These are phyloP conservation scores for Passer montanus DNA, from an alignment of 2,113 vertebrate genomes.

Conservation along the genomic window DNA sequence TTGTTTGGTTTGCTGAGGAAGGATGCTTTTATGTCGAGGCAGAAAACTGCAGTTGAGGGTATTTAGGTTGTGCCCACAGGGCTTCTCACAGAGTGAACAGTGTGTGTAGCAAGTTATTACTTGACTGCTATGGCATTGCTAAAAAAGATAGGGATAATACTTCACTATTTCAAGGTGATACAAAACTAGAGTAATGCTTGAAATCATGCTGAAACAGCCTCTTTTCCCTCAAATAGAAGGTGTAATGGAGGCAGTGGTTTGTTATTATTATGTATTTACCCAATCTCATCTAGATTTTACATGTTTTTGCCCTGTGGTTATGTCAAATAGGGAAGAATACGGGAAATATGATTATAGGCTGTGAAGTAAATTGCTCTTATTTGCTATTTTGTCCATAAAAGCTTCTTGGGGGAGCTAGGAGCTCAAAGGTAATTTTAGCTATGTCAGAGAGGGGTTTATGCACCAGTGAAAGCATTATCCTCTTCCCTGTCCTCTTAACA, in stretches of 20 bases:
- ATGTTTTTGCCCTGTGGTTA: neutral
- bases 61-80: conserved; percentile 27
- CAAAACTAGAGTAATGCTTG: neutral
- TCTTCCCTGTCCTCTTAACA: neutral
- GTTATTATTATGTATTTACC: neutral
- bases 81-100: neutral
- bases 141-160: neutral
- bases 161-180: neutral
- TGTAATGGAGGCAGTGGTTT: neutral
- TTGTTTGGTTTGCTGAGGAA: conserved; percentile 37
- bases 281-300: neutral
- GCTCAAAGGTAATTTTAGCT: neutral
- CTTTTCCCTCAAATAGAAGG: neutral
- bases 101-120: neutral
- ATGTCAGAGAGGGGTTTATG: neutral
- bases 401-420: neutral
- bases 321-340: neutral
- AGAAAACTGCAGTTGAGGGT: conserved; percentile 11
- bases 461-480: neutral
- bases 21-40: conserved; percentile 30
- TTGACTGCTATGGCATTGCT: conserved; percentile 11
- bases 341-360: neutral
- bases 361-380: conserved; percentile 27
- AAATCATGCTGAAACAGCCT: neutral
- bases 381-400: conserved; percentile 17